Evolutionary conservation across 2,113 vertebrate species (phyloP).

Genomic region (Puma concolor): DNA sequence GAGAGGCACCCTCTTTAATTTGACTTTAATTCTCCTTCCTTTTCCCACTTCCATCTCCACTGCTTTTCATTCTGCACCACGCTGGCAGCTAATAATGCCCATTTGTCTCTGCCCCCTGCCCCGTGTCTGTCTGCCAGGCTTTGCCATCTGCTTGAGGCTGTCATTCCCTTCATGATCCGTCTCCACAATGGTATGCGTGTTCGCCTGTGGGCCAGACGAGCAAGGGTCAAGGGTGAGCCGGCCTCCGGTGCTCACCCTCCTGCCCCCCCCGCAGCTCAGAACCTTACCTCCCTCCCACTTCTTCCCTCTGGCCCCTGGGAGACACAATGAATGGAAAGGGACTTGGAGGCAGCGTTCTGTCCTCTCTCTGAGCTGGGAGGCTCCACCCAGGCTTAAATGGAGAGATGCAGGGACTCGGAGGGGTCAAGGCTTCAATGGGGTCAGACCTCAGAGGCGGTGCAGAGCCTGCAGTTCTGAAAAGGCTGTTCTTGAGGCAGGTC

Average conservation of each 20-base stretch:
- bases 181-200: neutral
- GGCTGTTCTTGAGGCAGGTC: neutral
- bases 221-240: neutral
- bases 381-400: neutral
- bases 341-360: neutral
- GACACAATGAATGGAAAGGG: neutral
- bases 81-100: neutral
- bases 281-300: neutral
- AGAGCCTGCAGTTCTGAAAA: neutral
- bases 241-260: neutral
- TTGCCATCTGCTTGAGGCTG: conserved; percentile 67
- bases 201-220: neutral
- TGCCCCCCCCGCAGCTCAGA: neutral
- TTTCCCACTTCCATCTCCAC: conserved; percentile 34
- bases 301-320: neutral
- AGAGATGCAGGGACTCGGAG: neutral
- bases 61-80: conserved; percentile 28
- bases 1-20: conserved; percentile 38
- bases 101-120: conserved; percentile 15
- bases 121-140: conserved; percentile 48
- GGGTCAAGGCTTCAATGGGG: neutral
- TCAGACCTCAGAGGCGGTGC: neutral
- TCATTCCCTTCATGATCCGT: conserved; percentile 33
- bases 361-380: neutral
- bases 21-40: neutral